Evolutionary conservation across 2,113 vertebrate genomes (phyloP).

Genomic region (Prionailurus bengalensis): DNA sequence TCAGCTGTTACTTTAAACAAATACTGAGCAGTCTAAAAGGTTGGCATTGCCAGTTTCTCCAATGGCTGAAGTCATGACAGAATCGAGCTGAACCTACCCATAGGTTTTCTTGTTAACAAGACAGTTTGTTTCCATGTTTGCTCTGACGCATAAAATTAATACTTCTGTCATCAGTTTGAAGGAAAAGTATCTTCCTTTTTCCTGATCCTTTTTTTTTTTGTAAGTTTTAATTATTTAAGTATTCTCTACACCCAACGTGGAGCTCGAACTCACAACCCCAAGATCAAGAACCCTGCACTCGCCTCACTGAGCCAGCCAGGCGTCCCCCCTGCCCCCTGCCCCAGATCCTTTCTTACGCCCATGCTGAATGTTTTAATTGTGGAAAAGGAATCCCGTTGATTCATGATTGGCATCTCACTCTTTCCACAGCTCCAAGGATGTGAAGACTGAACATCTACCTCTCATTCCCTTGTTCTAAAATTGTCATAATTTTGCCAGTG

Average conservation of each 20-base stretch:
- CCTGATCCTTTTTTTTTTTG: neutral
- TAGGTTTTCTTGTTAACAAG: slow-evolving; percentile 35
- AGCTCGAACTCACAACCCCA: neutral
- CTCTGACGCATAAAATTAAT: slow-evolving; percentile 18
- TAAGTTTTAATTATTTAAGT: neutral
- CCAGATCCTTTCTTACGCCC: slow-evolving; percentile 10
- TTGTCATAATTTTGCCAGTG: neutral
- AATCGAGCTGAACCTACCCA: neutral
- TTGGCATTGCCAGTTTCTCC: neutral
- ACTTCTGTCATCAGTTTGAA: slow-evolving; percentile 63
- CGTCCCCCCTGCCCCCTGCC: fast-evolving
- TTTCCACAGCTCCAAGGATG: neutral
- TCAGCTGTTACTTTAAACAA: slow-evolving; percentile 50
- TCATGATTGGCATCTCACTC: neutral
- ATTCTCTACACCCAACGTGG: neutral
- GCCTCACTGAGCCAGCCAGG: neutral
- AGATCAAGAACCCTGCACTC: neutral
- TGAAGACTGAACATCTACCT: neutral
- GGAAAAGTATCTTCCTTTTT: slow-evolving; percentile 36
- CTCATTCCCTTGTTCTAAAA: slow-evolving; percentile 13
- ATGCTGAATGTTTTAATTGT: slow-evolving; percentile 40
- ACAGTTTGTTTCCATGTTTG: slow-evolving; percentile 26
- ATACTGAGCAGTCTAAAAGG: neutral
- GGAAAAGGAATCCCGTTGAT: neutral
- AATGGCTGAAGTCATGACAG: neutral